Base-by-base conservation (phyloP, 2,888 invertebrate genomes). In the Tenthredo scrophulariae region DNA sequence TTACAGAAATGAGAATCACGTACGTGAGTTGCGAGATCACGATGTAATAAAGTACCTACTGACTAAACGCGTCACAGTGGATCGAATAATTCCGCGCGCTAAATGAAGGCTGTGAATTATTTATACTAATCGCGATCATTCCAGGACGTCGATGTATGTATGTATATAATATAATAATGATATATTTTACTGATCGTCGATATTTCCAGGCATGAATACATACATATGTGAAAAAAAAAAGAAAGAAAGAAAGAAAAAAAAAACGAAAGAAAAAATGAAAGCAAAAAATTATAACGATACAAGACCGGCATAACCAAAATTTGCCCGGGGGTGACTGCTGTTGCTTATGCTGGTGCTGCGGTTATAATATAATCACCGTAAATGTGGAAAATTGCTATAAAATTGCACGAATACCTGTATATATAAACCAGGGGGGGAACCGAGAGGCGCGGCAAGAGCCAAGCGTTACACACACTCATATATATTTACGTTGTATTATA, bases 381-480 rank as follows among this genome's bases (percentile, higher is more conserved):
- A 92, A 92, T 89, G 91, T 91, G 92, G 92, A 92, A 93, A 93
- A 93, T 93, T 92, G 91, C 90, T 93, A 92, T 91, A 90, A 93
- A 93, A 93, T 93, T 93, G 91, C 91, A 89, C 87, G 90, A 91
- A 89, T 75, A 54, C 54, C 54, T 54, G n/a, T n/a, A 22, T 54
- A 54, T 18, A 54, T 54, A 88, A 90, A 89, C 88, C 91, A 87
- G 90, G 88, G 87, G 7, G 46, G 13, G 13, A 26, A 7, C 15
- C 54, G 18, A 77, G n/a, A 40, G 74, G 74, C 22, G 74, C 22
- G 74, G 74, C 40, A 29, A 74, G 6, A n/a, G 22, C 13, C 43
- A 40, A 43, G 72, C 43, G 43, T 26, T 46, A 77, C 29, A 29
- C 15, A 18, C 22, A 50, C 29, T 3, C 26, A n/a, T 29, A n/a